phyloP scores from a whole-genome alignment of 1,140 invertebrate species.

The Delia radicum region DNA sequence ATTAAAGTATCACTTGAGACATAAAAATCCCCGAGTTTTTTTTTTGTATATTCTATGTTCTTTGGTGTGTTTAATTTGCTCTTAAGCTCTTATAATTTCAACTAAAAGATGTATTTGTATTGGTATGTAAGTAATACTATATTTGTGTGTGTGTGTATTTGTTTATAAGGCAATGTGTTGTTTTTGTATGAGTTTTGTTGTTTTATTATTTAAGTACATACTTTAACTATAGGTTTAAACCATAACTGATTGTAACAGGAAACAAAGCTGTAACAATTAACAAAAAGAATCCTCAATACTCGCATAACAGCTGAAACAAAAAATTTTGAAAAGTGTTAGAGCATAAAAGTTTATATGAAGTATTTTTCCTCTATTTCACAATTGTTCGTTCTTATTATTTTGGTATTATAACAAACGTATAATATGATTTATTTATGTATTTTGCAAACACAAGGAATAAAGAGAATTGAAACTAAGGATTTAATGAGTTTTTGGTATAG shows the following conservation, averaged over 20 bases:
- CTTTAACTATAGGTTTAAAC: background rate
- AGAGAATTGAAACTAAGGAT: no score
- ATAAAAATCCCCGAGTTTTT: slow-evolving; percentile 14
- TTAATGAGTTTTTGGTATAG: no score
- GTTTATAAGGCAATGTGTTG: background rate
- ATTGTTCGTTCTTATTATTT: background rate
- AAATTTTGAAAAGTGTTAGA: background rate
- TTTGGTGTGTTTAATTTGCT: slow-evolving; percentile 16
- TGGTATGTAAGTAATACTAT: background rate
- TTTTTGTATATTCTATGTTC: no score
- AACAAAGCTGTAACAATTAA: background rate
- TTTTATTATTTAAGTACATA: background rate
- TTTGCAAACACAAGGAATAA: no score
- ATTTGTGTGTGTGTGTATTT: background rate
- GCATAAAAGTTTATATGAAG: slow-evolving; percentile 1
- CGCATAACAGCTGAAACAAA: background rate
- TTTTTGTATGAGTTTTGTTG: background rate
- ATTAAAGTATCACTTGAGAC: slow-evolving; percentile 26
- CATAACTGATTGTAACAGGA: background rate
- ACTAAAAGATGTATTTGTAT: background rate
- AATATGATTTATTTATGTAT: no score
- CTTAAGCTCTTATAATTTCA: slow-evolving; percentile 11
- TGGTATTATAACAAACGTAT: no score
- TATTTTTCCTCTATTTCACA: background rate
- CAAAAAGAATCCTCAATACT: background rate